Evolutionary conservation across 2,888 invertebrate species (phyloP), one percentile per base, ranked within the genome.

Genomic region (Scaptomyza caliginosa): DNA sequence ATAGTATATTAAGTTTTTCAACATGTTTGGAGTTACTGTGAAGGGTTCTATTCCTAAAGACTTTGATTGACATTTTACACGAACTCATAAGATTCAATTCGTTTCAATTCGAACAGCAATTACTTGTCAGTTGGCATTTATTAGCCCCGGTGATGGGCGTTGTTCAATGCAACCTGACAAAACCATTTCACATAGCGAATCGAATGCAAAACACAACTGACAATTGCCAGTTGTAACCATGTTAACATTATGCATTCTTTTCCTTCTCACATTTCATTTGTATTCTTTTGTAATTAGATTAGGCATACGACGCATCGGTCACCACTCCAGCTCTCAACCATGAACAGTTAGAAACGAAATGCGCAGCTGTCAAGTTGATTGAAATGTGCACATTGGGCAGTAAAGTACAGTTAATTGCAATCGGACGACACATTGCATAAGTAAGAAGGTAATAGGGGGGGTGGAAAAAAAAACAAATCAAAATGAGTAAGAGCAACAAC

Each of bases 221-320:
- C 79, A 69, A 62, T 34, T 67, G 56, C 26, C 74, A 74, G 45
- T 71, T 63, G 56, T 36, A 59, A 36, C 54, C 28, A 26, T 34
- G n/a, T 54, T 40, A 16, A 19, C 45, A 45, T 19, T 16, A 28
- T n/a, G 19, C 34, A 64, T 49, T 57, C 55, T 40, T 21, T 16
- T n/a, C n/a, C 39, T 59, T 48, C 70, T 49, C 23, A 23, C 46
- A 23, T 46, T 49, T 48, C 16, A 23, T 56, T 57, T 55, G 62
- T 67, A 70, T 21, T 26, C 7, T 3, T 45, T 63, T 46, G 80
- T 81, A 81, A 81, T 81, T 81, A 77, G 86, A 81, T 81, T 81
- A 81, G 56, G 73, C 55, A 71, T 58, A 57, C 62, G 67, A 28
- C 66, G 16, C 46, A 34, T 48, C 24, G 60, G 43, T 45, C 48